phyloP scores from a whole-genome alignment of 2,113 vertebrate genomes.

The Thymallus thymallus region DNA sequence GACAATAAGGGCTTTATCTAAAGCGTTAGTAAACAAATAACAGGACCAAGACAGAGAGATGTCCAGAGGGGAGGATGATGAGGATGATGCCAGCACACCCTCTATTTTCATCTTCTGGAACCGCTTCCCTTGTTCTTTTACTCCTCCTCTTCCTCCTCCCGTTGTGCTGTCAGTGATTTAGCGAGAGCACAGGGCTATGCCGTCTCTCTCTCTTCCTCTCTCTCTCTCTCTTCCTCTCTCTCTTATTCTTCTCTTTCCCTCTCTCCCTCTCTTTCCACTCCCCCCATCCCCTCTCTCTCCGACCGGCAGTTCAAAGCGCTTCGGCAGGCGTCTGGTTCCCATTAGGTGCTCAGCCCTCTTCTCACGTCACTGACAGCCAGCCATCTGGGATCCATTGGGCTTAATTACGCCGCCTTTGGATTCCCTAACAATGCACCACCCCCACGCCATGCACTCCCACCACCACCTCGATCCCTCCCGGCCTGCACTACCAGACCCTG shows the following conservation, averaged over 20 bases:
- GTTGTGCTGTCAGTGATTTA: constrained; percentile 54
- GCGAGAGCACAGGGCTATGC: constrained; percentile 21
- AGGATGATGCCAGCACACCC: constrained; percentile 5
- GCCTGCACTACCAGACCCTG: background rate
- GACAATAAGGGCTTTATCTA: background rate
- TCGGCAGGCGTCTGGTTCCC: constrained; percentile 71
- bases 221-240: background rate
- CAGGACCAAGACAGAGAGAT: constrained; percentile 25
- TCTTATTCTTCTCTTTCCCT: background rate
- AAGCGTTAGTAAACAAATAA: constrained; percentile 30
- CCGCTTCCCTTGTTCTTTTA: constrained; percentile 16
- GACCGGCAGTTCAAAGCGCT: constrained; percentile 74
- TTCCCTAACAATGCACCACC: constrained; percentile 73
- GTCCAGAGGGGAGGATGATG: background rate
- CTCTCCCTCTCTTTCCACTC: constrained; percentile 34
- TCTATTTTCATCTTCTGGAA: constrained; percentile 30
- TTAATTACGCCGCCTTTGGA: constrained; percentile 77
- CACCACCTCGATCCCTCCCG: background rate
- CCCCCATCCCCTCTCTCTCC: constrained; percentile 38
- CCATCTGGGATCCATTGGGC: constrained; percentile 79
- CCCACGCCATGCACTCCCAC: background rate
- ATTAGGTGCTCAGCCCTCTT: constrained; percentile 78
- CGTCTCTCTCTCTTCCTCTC: constrained; percentile 8
- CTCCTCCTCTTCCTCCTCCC: constrained; percentile 27
- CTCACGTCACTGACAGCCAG: constrained; percentile 80